Evolutionary conservation across 2,888 invertebrate genomes (phyloP).

Genomic region (Nesidiocoris tenuis): DNA sequence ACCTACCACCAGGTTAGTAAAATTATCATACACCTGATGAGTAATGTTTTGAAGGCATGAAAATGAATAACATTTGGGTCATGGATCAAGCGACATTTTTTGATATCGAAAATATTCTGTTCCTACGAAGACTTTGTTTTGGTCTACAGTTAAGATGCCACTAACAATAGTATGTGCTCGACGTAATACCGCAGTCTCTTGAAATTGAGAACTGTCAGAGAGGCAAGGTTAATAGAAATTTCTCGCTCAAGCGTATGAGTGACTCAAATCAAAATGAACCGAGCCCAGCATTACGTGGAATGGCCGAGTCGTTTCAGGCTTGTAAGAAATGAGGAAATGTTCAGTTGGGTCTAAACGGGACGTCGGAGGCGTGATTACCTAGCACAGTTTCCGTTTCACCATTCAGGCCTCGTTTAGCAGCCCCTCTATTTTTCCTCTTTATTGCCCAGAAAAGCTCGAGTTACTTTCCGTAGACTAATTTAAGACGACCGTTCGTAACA

Average conservation of each 20-base stretch:
- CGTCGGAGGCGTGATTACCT: slow-evolving; percentile 40
- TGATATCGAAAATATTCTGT: too few relatives aligned
- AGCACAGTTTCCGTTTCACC: slow-evolving; percentile 33
- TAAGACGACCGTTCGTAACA: slow-evolving; percentile 25
- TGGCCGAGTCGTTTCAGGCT: neutral
- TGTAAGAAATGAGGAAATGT: slow-evolving; percentile 27
- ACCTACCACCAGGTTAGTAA: too few relatives aligned
- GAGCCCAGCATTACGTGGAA: neutral
- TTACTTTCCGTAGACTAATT: slow-evolving; percentile 16
- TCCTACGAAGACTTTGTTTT: too few relatives aligned
- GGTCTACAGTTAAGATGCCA: too few relatives aligned
- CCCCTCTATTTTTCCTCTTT: slow-evolving; percentile 27
- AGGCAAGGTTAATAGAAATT: neutral
- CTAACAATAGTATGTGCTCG: too few relatives aligned
- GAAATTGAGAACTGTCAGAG: neutral
- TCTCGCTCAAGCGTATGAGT: neutral
- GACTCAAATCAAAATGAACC: neutral
- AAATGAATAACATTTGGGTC: too few relatives aligned
- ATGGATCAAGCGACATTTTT: too few relatives aligned
- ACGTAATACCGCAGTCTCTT: too few relatives aligned
- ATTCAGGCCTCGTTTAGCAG: slow-evolving; percentile 27
- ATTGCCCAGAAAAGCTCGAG: slow-evolving; percentile 30
- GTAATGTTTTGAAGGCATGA: too few relatives aligned
- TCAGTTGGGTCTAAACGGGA: slow-evolving; percentile 34
- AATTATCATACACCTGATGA: too few relatives aligned